Base-by-base conservation (phyloP, 2,113 vertebrate genomes). In the Cyprinus carpio region DNA sequence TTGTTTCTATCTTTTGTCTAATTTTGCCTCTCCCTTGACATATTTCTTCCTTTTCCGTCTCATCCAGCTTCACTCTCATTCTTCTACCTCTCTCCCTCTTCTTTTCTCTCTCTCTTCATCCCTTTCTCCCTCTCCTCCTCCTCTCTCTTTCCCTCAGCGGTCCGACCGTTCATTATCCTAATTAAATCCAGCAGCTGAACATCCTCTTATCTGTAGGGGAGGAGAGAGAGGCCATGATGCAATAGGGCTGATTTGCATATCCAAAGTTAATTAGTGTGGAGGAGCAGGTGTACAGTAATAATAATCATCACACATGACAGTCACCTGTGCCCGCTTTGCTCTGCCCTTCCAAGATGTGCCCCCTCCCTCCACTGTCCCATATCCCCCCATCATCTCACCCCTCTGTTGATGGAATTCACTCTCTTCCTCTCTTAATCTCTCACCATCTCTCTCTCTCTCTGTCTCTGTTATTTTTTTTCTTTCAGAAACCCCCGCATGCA, bases 231-330 rank as follows among this genome's bases (percentile, higher is more conserved):
- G 96, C 96, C 96, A 94, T 99, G 97, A 99, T 99, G 98, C 97
- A 99, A 98, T 99, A 97, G 96, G 95, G 95, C 96, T 99, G 96
- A 99, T 99, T 99, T 99, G 98, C 98, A 99, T 99, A 96, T 95
- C 96, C 97, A 98, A 98, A 99, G 98, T 99, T 99, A 99, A 99
- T 99, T 99, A 98, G 97, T 94, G 96, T 92, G 96, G 98, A 97
- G 96, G 97, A 99, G 98, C 98, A 99, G 98, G 98, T 99, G 98
- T 99, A 99, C 97, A 98, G 97, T 97, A 98, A 99, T 99, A 99
- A 99, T 98, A 98, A 99, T 99, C 97, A 99, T 99, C 98, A 99
- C 97, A 98, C 97, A 98, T 99, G 98, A 99, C 98, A 98, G 98
- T 99, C 98, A 99, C 98, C 98, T 99, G 98, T 99, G 98, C 98